A percentile compares a stretch with the other conserved stretches of the same genome.
These are phyloP conservation scores for Chymomyza amoena DNA, from an alignment of 2,888 invertebrate species.

Conservation along the genomic window DNA sequence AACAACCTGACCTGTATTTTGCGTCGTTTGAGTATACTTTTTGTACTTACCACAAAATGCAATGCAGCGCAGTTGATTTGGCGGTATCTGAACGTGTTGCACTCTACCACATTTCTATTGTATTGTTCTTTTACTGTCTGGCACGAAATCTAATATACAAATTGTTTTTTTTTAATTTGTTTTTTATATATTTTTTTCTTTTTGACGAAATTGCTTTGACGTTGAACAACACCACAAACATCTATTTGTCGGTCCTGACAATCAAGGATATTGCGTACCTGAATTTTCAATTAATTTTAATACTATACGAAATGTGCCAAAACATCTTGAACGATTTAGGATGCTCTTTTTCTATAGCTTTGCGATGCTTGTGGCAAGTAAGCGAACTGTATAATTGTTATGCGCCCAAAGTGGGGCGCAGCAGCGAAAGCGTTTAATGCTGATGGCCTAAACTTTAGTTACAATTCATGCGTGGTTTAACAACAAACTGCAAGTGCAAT, in stretches of 20 bases:
- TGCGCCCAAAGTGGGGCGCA: too few species aligned
- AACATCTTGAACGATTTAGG: slow-evolving; percentile 82
- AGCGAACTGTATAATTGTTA: not conserved
- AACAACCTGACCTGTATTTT: too few species aligned
- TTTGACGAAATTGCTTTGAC: slow-evolving; percentile 1
- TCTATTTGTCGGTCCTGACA: slow-evolving; percentile 86
- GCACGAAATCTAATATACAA: not conserved
- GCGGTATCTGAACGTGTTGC: too few species aligned
- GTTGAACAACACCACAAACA: slow-evolving; percentile 83
- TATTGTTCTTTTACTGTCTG: too few species aligned
- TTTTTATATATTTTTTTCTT: slow-evolving; percentile 16
- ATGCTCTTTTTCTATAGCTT: slow-evolving; percentile 82
- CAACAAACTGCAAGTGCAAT: not conserved
- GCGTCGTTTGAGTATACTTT: too few species aligned
- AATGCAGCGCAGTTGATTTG: too few species aligned
- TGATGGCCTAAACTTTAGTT: not conserved
- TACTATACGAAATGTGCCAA: slow-evolving; percentile 80
- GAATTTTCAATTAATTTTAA: slow-evolving; percentile 82
- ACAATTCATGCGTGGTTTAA: not conserved
- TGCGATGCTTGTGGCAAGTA: slow-evolving; percentile 84
- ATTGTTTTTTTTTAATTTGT: slow-evolving; percentile 18
- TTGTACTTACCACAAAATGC: too few species aligned
- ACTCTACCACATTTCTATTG: too few species aligned
- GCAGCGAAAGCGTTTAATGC: too few species aligned
- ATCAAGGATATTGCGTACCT: slow-evolving; percentile 86